These are phyloP conservation scores for Dascillus cervinus DNA, from an alignment of 2,888 invertebrate genomes.

Conservation along the genomic window DNA sequence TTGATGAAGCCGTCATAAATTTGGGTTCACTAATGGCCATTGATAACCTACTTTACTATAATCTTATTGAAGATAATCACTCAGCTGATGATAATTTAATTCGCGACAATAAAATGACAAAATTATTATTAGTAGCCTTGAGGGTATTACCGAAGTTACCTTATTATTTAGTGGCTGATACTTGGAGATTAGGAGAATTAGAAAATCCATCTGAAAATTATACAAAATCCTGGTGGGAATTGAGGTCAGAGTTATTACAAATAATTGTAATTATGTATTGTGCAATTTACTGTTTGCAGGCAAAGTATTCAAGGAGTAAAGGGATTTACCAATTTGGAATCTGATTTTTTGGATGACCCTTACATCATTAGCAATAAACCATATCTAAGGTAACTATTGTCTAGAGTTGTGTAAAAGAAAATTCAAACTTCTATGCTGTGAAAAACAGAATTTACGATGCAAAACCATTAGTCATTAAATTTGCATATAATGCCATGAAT, in stretches of 20 bases:
- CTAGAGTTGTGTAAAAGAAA: no score
- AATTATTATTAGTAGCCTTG: conserved; percentile 48
- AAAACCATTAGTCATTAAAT: no score
- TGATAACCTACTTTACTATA: conserved; percentile 45
- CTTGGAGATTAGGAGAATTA: conserved; percentile 46
- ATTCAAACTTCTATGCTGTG: no score
- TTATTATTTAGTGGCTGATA: conserved; percentile 50
- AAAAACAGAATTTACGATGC: no score
- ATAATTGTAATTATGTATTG: background rate
- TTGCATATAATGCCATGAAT: no score
- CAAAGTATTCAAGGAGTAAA: conserved; percentile 34
- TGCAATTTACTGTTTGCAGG: conserved; percentile 18
- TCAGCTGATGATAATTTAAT: conserved; percentile 38
- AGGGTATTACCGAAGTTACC: conserved; percentile 50
- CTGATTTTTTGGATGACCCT: conserved; percentile 47
- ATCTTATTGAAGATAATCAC: conserved; percentile 42
- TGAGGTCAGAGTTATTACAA: conserved; percentile 36
- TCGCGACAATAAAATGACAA: conserved; percentile 44
- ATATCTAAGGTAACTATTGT: conserved; percentile 48
- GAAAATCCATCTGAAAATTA: conserved; percentile 19
- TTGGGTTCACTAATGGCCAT: conserved; percentile 48
- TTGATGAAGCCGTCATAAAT: conserved; percentile 49
- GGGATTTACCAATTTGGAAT: conserved; percentile 42
- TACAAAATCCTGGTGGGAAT: conserved; percentile 45
- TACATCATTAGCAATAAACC: conserved; percentile 49